Conservation (phyloP, 92 coral and sea anemone genomes). For the Hydrozoanthus gracilis region DNA sequence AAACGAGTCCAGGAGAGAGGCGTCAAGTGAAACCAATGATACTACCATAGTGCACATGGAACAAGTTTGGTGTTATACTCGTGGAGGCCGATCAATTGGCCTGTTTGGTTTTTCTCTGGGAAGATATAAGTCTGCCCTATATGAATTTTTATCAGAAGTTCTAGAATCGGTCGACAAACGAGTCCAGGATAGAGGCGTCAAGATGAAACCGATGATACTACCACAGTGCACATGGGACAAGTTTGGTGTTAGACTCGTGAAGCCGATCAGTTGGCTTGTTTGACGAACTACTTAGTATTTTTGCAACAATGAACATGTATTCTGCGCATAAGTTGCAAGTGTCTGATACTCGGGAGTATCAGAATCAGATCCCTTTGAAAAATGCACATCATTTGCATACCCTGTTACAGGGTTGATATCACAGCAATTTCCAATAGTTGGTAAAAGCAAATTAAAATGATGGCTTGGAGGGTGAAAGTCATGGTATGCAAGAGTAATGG, state of each 20-base stretch:
- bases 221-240: slow-evolving; percentile 75
- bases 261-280: slow-evolving; percentile 57
- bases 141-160: slow-evolving; percentile 44
- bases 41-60: slow-evolving; percentile 71
- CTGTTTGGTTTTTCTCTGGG: too few species aligned
- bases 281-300: slow-evolving; percentile 62
- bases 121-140: slow-evolving; percentile 62
- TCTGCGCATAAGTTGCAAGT: slow-evolving; percentile 11
- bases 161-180: slow-evolving; percentile 31
- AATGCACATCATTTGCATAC: too few species aligned
- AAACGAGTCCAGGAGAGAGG: neutral
- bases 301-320: slow-evolving; percentile 61
- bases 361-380: neutral
- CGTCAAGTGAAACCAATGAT: slow-evolving; percentile 23
- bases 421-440: slow-evolving; percentile 50
- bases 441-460: slow-evolving; percentile 2
- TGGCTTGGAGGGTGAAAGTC: slow-evolving; percentile 13
- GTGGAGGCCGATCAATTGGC: slow-evolving; percentile 62
- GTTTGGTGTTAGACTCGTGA: slow-evolving; percentile 63
- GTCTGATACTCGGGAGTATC: slow-evolving; percentile 44
- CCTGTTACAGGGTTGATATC: slow-evolving; percentile 10
- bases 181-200: neutral
- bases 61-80: slow-evolving; percentile 65
- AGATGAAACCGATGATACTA: slow-evolving; percentile 31
- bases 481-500: slow-evolving; percentile 54